Evolutionary conservation across 2,113 vertebrate species (phyloP), one percentile per base, ranked within the genome.

Genomic region (Rhynchomys soricoides): DNA sequence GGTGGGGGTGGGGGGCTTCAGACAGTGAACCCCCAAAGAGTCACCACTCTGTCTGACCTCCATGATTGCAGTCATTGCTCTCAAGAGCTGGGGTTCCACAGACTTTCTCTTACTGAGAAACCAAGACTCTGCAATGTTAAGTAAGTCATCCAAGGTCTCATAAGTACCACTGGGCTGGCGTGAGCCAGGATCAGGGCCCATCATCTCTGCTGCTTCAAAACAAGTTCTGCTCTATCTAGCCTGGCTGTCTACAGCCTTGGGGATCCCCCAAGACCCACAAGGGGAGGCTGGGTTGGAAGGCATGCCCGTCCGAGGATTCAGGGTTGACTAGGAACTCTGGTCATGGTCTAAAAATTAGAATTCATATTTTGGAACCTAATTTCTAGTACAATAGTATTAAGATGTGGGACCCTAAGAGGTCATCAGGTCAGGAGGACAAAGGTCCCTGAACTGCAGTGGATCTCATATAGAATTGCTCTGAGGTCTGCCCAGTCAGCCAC

Each of bases 231-330:
- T 2, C 4, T 2, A 0, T 31, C 45, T 3, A 3, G 37, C 17
- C 45, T 34, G 13, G 5, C 3, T 5, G 7, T 5, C 4, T 10
- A 8, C 31, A 62, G 45, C 1, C 1, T 0, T 2, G 50, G n/a
- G 31, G 6, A 31, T 17, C 79, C n/a, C 12, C 11, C 0, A 3
- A 77, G 89, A 83, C 6, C 34, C 0, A 2, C 1, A n/a, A 29
- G 37, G 7, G 37, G 34, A 71, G 7, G 0, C 45, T 57, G 10
- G 55, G 26, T 16, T 19, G 93, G 88, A 57, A 31, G 24, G 77
- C 2, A 22, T 31, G 37, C 55, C n/a, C 45, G 50, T 68, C 34
- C 11, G 37, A 83, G 48, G 29, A 37, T 68, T 70, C 78, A 19
- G 8, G 52, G 40, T 0, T 26, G 12, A 52, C n/a, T 4, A 34